Conservation (phyloP, 2,888 invertebrate species). For the Amorpha juglandis region DNA sequence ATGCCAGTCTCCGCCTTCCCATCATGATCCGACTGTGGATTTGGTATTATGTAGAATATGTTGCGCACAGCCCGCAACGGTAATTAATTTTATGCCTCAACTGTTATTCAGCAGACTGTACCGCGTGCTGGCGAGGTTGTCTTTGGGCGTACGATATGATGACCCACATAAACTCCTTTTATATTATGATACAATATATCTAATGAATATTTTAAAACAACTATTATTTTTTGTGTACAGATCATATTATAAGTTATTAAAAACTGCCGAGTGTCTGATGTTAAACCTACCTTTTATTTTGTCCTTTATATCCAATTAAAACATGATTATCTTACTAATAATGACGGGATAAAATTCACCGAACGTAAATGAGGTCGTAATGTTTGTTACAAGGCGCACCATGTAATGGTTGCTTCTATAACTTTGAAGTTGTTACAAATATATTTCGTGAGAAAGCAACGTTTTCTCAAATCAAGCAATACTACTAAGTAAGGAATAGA, state of each 20-base stretch:
- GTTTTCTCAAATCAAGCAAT: conserved; percentile 82
- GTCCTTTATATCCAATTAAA: not conserved
- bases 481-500: conserved; percentile 72
- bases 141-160: too few relatives aligned
- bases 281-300: conserved; percentile 19
- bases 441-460: conserved; percentile 70
- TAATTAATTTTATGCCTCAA: too few relatives aligned
- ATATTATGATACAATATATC: not conserved
- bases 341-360: conserved; percentile 5
- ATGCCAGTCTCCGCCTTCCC: too few relatives aligned
- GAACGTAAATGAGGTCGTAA: conserved; percentile 46
- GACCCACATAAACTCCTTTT: too few relatives aligned
- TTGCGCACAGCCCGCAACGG: too few relatives aligned
- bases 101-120: too few relatives aligned
- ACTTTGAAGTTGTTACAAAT: conserved; percentile 67
- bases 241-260: not conserved
- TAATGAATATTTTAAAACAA: not conserved
- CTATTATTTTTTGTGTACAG: not conserved
- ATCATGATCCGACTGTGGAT: too few relatives aligned
- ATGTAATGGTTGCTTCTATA: conserved; percentile 74
- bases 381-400: conserved; percentile 66
- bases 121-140: too few relatives aligned
- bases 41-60: too few relatives aligned
- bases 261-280: conserved; percentile 6
- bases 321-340: not conserved